A percentile compares a stretch with the other conserved stretches of the same genome.
These are phyloP conservation scores for Paratilapia polleni DNA, from an alignment of 2,113 vertebrate genomes.

Conservation along the genomic window DNA sequence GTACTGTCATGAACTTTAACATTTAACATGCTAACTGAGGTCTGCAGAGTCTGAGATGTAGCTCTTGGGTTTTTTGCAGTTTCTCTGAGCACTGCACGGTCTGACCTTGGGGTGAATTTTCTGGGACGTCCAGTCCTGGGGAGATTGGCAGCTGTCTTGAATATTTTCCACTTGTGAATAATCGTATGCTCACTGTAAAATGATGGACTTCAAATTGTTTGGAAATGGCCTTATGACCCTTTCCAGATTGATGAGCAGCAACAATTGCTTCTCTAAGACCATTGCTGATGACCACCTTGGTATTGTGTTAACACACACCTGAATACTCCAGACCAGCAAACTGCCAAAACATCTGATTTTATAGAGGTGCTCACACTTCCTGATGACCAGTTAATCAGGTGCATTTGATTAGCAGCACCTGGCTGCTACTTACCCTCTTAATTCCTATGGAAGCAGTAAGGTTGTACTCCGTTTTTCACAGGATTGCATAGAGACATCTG, in stretches of 20 bases:
- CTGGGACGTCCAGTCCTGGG: neutral
- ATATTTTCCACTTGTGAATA: neutral
- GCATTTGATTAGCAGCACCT: neutral
- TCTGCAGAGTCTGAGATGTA: neutral
- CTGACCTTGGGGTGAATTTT: neutral
- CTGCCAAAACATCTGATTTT: too few species aligned
- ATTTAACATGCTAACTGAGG: neutral
- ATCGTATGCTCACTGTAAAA: accelerated
- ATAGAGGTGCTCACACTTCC: too few species aligned
- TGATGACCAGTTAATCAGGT: too few species aligned
- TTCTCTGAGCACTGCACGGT: neutral
- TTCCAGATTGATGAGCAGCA: neutral
- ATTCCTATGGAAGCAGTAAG: neutral
- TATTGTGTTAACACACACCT: neutral
- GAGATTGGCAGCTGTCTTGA: neutral
- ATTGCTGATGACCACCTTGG: neutral
- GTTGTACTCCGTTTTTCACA: neutral
- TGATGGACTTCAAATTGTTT: neutral
- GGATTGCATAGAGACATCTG: neutral
- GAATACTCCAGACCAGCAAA: neutral
- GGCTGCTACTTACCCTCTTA: too few species aligned
- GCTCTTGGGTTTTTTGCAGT: neutral
- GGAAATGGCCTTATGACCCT: neutral
- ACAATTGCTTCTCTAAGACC: neutral
- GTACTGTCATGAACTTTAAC: neutral